phyloP scores from a whole-genome alignment of 2,113 vertebrate species.

The Catagonus wagneri region DNA sequence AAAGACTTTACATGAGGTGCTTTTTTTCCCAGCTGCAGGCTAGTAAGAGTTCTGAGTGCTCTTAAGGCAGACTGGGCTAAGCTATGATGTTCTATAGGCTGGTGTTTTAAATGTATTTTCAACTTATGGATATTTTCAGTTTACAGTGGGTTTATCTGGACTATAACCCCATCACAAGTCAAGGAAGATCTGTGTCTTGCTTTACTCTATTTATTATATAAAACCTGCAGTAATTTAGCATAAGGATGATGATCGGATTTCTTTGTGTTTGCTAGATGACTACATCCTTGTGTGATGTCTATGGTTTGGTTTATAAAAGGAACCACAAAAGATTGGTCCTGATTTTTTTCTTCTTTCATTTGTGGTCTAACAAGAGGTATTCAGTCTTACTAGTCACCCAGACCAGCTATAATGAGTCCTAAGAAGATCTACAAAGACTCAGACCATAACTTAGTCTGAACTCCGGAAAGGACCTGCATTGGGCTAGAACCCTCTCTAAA shows the following conservation, averaged over 20 bases:
- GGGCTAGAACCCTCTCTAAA: slow-evolving; percentile 7
- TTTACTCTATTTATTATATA: neutral
- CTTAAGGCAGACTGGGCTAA: neutral
- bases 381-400: neutral
- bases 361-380: neutral
- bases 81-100: neutral
- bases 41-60: neutral
- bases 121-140: neutral
- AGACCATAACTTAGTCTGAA: neutral
- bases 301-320: slow-evolving; percentile 1
- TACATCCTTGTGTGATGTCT: neutral
- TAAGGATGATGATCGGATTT: neutral
- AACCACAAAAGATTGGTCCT: neutral
- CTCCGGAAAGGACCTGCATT: neutral
- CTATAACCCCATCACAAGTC: neutral
- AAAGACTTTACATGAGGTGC: neutral
- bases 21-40: neutral
- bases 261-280: neutral
- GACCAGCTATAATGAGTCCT: neutral
- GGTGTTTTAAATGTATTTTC: neutral
- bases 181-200: neutral
- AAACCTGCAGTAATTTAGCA: neutral
- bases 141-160: neutral
- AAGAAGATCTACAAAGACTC: neutral
- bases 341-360: neutral